Percentiles rank a stretch among this genome's conserved stretches.
phyloP scores from a whole-genome alignment of 2,888 invertebrate genomes.

The Idaea straminata region DNA sequence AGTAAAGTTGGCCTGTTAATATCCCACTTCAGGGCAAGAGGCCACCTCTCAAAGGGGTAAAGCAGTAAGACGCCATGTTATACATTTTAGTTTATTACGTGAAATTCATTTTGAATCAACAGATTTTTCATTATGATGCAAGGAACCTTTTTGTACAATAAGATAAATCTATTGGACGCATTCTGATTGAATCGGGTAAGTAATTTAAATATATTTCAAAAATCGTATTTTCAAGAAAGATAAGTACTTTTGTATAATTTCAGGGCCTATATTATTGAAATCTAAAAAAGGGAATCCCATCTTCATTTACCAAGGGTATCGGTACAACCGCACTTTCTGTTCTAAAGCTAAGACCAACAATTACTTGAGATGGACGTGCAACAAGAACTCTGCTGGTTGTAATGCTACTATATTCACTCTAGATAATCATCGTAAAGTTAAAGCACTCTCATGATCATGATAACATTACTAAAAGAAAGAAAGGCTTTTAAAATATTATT shows the following conservation, averaged over 20 bases:
- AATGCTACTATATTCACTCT: background rate
- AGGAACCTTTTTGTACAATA: background rate
- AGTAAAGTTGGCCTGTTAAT: no score
- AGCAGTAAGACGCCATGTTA: no score
- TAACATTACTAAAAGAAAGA: no score
- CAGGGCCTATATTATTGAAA: constrained; percentile 27
- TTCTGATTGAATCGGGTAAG: background rate
- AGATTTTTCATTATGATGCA: no score
- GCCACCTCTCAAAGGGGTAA: no score
- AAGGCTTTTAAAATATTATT: no score
- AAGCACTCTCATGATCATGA: background rate
- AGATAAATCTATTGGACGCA: background rate
- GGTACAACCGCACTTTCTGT: constrained; percentile 33
- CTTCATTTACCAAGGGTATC: constrained; percentile 37
- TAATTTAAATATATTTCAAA: background rate
- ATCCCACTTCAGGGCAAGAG: no score
- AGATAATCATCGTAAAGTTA: no score
- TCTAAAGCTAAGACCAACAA: background rate
- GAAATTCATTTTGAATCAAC: no score
- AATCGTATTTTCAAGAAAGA: background rate
- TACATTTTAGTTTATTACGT: no score
- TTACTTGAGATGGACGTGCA: background rate
- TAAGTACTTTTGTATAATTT: background rate
- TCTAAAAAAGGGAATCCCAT: constrained; percentile 40
- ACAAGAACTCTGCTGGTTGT: background rate